Evolutionary conservation across 2,113 vertebrate genomes (phyloP).

Genomic region (Abramis brama): DNA sequence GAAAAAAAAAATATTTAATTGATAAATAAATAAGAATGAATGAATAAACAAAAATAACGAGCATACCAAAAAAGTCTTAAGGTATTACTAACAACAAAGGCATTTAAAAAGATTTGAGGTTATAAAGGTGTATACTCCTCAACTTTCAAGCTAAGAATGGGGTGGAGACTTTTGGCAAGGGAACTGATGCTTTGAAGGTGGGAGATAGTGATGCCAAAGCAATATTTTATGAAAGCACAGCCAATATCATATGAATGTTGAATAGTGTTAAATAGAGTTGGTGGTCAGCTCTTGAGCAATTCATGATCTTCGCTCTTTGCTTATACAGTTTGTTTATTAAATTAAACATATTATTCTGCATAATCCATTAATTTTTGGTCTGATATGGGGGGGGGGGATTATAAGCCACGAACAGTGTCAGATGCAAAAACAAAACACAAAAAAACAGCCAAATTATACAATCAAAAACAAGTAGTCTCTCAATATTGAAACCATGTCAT

Average conservation of each 20-base stretch:
- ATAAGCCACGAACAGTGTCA: neutral
- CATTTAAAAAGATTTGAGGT: too few relatives aligned
- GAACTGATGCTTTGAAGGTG: neutral
- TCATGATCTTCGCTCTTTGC: neutral
- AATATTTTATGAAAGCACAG: conserved; percentile 10
- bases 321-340: neutral
- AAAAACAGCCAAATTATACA: neutral
- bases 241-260: neutral
- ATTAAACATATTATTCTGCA: neutral
- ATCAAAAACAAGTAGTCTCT: too few relatives aligned
- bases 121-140: neutral
- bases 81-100: too few relatives aligned
- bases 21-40: too few relatives aligned
- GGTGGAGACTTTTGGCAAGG: neutral
- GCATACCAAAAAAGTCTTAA: too few relatives aligned
- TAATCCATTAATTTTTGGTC: neutral
- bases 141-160: neutral
- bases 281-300: neutral
- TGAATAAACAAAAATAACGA: too few relatives aligned
- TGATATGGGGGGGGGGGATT: neutral
- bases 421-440: too few relatives aligned
- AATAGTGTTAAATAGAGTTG: neutral
- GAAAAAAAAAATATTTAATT: too few relatives aligned
- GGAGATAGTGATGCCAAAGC: neutral
- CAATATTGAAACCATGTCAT: neutral